These are phyloP conservation scores for Sebastes elongatus DNA, from an alignment of 2,797 vertebrate genomes.

Conservation along the genomic window DNA sequence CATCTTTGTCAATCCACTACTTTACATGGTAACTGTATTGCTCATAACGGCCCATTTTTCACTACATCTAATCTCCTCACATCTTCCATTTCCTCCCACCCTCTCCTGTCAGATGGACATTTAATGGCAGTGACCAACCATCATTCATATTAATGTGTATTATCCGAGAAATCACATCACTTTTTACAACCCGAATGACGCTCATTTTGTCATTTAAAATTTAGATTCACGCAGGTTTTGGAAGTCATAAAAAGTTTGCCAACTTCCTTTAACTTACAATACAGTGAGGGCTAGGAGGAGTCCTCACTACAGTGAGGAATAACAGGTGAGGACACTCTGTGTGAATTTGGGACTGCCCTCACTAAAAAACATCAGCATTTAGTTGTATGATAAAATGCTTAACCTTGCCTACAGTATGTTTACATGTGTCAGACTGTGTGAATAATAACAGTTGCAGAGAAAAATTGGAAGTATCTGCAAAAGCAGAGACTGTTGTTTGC, in stretches of 20 bases:
- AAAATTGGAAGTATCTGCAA: neutral
- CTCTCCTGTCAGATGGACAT: conserved; percentile 56
- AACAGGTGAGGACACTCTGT: neutral
- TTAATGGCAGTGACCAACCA: conserved; percentile 59
- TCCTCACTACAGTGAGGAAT: neutral
- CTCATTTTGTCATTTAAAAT: conserved; percentile 12
- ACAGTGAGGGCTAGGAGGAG: neutral
- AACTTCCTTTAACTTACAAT: neutral
- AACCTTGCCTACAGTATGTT: neutral
- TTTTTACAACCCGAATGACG: conserved; percentile 40
- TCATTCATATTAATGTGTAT: conserved; percentile 63
- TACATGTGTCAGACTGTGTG: neutral
- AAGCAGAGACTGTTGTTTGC: neutral
- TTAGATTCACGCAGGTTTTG: neutral
- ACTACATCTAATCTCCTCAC: conserved; percentile 66
- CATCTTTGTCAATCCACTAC: conserved; percentile 64
- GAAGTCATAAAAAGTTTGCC: conserved; percentile 11
- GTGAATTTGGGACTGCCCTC: neutral
- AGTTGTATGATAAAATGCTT: neutral
- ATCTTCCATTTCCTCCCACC: conserved; percentile 62
- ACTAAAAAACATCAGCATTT: neutral
- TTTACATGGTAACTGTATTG: conserved; percentile 64
- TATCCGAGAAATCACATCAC: conserved; percentile 57
- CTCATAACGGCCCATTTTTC: conserved; percentile 68
- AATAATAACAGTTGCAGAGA: neutral